phyloP scores from a whole-genome alignment of 2,113 vertebrate species.

The Poeciliopsis prolifica region DNA sequence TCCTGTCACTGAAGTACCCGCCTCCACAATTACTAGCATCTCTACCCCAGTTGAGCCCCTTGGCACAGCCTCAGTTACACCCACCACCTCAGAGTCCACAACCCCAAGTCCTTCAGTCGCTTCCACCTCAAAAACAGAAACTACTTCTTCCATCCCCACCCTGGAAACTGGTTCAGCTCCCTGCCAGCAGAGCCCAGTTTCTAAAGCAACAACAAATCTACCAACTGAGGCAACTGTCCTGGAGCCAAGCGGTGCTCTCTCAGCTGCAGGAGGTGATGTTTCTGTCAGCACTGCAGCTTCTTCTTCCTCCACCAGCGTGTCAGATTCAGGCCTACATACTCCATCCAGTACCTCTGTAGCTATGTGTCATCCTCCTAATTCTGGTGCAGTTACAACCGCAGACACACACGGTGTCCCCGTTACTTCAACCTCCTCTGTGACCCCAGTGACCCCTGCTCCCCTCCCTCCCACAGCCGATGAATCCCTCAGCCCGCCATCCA shows the following conservation, averaged over 20 bases:
- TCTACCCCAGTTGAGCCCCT: conserved; percentile 39
- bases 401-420: conserved; percentile 26
- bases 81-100: conserved; percentile 42
- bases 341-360: conserved; percentile 22
- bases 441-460: conserved; percentile 8
- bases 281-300: conserved; percentile 23
- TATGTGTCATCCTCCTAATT: conserved; percentile 17
- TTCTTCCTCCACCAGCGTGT: conserved; percentile 30
- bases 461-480: conserved; percentile 9
- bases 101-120: conserved; percentile 30
- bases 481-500: conserved; percentile 36
- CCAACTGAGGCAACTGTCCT: conserved; percentile 23
- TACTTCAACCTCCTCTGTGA: conserved; percentile 12
- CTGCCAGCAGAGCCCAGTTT: conserved; percentile 28
- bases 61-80: conserved; percentile 3
- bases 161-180: conserved; percentile 34
- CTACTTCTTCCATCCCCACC: conserved; percentile 41
- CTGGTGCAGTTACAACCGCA: conserved; percentile 17
- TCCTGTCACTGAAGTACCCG: conserved; percentile 15
- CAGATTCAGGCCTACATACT: conserved; percentile 20
- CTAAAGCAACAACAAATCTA: conserved; percentile 35
- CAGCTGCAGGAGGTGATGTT: conserved; percentile 34
- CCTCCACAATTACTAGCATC: conserved; percentile 18
- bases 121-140: conserved; percentile 37
- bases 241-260: conserved; percentile 23